A percentile compares a stretch with the other conserved stretches of the same genome.
These are phyloP conservation scores for Hydraecia micacea DNA, from an alignment of 2,888 invertebrate genomes.

Conservation along the genomic window DNA sequence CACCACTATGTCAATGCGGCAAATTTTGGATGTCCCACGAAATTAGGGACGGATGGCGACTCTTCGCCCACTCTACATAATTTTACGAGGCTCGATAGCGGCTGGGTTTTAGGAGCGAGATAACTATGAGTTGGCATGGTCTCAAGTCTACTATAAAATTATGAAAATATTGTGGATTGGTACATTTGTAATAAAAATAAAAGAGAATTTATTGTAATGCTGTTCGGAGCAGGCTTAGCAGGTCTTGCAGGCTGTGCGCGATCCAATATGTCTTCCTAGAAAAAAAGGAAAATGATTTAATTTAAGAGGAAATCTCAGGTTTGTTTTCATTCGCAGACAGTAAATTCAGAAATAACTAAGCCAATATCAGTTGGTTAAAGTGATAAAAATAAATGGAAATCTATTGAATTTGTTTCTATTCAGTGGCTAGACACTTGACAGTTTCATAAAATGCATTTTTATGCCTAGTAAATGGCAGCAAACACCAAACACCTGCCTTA, in stretches of 20 bases:
- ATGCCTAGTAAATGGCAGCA: background rate
- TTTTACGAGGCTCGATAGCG: conserved; percentile 71
- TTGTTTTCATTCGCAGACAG: background rate
- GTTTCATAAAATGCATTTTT: background rate
- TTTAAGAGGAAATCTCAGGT: conserved; percentile 12
- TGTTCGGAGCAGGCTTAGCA: conserved; percentile 42
- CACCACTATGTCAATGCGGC: conserved; percentile 44
- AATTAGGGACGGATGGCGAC: conserved; percentile 62
- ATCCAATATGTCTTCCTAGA: conserved; percentile 47
- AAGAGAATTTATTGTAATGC: conserved; percentile 70
- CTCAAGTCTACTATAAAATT: conserved; percentile 75
- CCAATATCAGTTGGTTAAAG: background rate
- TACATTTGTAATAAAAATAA: conserved; percentile 71
- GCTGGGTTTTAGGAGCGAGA: conserved; percentile 72
- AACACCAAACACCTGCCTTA: conserved; percentile 27
- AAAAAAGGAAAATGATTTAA: conserved; percentile 37
- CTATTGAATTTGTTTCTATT: background rate
- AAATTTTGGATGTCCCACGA: conserved; percentile 60
- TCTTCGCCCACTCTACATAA: conserved; percentile 68
- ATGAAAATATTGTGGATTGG: conserved; percentile 72
- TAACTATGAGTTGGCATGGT: conserved; percentile 74
- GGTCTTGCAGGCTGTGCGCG: conserved; percentile 29
- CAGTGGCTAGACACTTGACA: background rate
- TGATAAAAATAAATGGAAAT: background rate
- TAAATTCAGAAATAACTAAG: background rate